Base-by-base conservation (phyloP, 1,140 invertebrate genomes). In the Conopomorpha cramerella region DNA sequence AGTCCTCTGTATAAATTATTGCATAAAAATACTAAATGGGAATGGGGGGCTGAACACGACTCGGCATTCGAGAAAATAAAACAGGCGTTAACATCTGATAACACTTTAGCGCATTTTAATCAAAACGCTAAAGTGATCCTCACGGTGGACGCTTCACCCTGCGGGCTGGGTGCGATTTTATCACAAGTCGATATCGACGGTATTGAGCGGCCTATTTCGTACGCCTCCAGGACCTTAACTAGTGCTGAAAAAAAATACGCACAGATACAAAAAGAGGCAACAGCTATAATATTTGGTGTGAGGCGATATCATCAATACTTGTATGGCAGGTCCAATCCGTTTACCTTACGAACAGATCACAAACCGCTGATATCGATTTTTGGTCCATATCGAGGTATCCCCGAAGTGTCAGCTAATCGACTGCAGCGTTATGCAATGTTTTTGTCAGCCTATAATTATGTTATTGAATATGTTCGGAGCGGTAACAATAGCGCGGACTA, bases 221-320 rank as follows among this genome's bases (percentile, higher is more conserved):
- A 58, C 43, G 61, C 62, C 7, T 77, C 63, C 7, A 34, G 61
- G 33, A 41, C 57, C n/a, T 40, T 77, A 8, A 71, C 56, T 4
- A 7, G 36, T 14, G 45, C 56, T 13, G 60, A 81, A 46, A 16
- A 49, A 32, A 68, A 67, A 18, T 73, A 78, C 39, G 54, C 54
- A n/a, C 57, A 74, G 38, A 58, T 73, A 1, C 64, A 80, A 38
- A 55, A 58, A 39, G 68, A 81, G 42, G 39, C 65, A 4, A 36
- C 77, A 10, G 64, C 70, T 8, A 59, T 76, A 33, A 43, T 77
- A 0, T 79, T 67, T 43, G 49, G 45, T 12, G 38, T 46, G 4
- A 49, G 67, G 29, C 34, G 45, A 27, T 76, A 66, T 49, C 50
- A 53, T 39, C 39, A 59, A 27, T 67, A 52, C 40, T 25, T 70